A percentile compares a stretch with the other conserved stretches of the same genome.
phyloP scores from a whole-genome alignment of 92 coral and sea anemone genomes.

The Chrysogorgia sp. region DNA sequence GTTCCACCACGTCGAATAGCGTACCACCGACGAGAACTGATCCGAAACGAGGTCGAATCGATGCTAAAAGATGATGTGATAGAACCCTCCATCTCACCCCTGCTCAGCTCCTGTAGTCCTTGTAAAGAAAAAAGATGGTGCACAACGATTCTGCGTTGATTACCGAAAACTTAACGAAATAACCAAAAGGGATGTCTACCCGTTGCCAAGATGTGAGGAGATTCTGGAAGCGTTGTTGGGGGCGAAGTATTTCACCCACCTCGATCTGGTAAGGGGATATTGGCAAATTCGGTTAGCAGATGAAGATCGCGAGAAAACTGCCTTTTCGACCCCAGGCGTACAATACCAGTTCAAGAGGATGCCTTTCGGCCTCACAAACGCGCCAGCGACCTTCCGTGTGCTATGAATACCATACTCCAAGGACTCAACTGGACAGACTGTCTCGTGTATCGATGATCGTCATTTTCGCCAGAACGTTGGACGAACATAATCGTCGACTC shows the following conservation, averaged over 20 bases:
- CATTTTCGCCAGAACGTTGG: background rate
- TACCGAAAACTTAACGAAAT: too few relatives aligned
- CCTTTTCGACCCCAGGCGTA: background rate
- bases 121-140: too few relatives aligned
- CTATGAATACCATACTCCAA: slow-evolving; percentile 7
- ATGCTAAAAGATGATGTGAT: too few relatives aligned
- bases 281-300: slow-evolving; percentile 19
- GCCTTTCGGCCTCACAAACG: background rate
- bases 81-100: too few relatives aligned
- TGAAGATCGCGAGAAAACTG: slow-evolving; percentile 12
- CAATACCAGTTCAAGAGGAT: background rate
- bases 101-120: too few relatives aligned
- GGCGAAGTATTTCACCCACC: slow-evolving; percentile 49
- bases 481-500: slow-evolving; percentile 9
- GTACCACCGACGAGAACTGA: too few relatives aligned
- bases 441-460: slow-evolving; percentile 12
- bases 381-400: slow-evolving; percentile 12
- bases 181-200: too few relatives aligned
- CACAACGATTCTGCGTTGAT: too few relatives aligned
- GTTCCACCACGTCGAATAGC: too few relatives aligned
- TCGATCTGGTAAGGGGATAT: slow-evolving; percentile 3
- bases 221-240: slow-evolving; percentile 43
- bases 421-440: slow-evolving; percentile 8
- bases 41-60: too few relatives aligned
- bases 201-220: slow-evolving; percentile 46